Evolutionary conservation across 2,888 invertebrate species (phyloP), one percentile per base, ranked within the genome.

Genomic region (Mycalesis mineus): DNA sequence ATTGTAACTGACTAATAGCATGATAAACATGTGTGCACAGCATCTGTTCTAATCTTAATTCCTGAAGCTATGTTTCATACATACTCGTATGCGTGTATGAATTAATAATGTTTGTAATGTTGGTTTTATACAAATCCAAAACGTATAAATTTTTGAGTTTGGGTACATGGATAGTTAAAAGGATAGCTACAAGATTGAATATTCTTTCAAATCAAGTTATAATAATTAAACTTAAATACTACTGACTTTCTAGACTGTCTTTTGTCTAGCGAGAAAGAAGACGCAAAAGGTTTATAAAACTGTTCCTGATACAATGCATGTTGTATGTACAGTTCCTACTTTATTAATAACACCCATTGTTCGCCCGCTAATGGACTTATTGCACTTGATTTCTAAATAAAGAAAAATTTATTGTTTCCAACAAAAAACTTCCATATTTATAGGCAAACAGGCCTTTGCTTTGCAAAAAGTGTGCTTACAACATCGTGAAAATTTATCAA

Each of bases 401-500:
- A 42, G 33, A 52, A 42, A 47, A 36, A 51, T 41, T n/a, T 51
- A 31, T 14, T 11, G n/a, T 41, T n/a, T 11, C 14, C 2, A 22
- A 17, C 2, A 39, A 42, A 47, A 15, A 52, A 33, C 15, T 17
- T 47, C 47, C 36, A 40, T 40, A 51, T 29, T 51, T 51, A 31
- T 44, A 44, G n/a, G 39, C 51, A 40, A 15, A 29, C 29, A 15
- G 14, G 45, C 31, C 14, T 33, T 33, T 7, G 33, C 31, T 41
- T 17, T 33, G 28, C 42, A 52, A 42, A 42, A 52, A 52, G 17
- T 28, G n/a, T 37, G 14, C 36, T 45, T 37, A 45, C 58, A 39
- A 56, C 55, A 65, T 54, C 56, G 57, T 41, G 60, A 58, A 61
- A 58, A 60, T 67, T 67, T 62, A 64, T 63, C 62, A 63, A 60